Base-by-base conservation (phyloP, 2,888 invertebrate genomes). In the Agrochola lota region DNA sequence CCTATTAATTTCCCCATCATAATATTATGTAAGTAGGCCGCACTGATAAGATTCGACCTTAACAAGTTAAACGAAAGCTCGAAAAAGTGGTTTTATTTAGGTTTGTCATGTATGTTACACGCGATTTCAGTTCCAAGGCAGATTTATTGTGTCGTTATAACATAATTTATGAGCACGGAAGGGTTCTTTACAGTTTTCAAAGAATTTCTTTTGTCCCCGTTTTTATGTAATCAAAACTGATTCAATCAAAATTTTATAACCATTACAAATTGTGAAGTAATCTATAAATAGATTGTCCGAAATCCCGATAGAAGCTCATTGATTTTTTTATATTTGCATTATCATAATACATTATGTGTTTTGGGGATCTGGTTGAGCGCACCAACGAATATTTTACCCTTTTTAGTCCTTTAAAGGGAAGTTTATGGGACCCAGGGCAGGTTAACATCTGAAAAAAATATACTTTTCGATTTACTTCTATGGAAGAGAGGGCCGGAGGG, bases 71-170 rank as follows among this genome's bases (percentile, higher is more conserved):
- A 76, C 67, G 74, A 85, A 83, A 77, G 80, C 82, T 78, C 66
- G 73, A 87, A 85, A 83, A 85, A 74, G 67, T 75, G 78, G 75
- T 71, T 85, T 78, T 77, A 89, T 85, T 88, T 87, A 62, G 79
- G 78, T 87, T 87, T 85, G 87, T 88, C 87, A 84, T 88, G 84
- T 88, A 84, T 87, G 87, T 79, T 80, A 85, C 87, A 88, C 89
- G 89, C 89, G 87, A 88, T 87, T 85, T 88, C 71, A 79, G 83
- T 87, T 64, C 68, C 67, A 63, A 75, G 77, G 60, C 76, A 74
- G 87, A 88, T 88, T 88, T 88, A 88, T 88, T 81, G 78, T 80
- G 87, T 88, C 87, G 81, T 88, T 89, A 88, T 78, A 81, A 70
- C 49, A 70, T 89, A 78, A 88, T 88, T 88, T 88, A 89, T 80